A percentile compares a stretch with the other conserved stretches of the same genome.
Evolutionary conservation across 2,113 vertebrate genomes (phyloP).

Genomic region (Equus quagga): DNA sequence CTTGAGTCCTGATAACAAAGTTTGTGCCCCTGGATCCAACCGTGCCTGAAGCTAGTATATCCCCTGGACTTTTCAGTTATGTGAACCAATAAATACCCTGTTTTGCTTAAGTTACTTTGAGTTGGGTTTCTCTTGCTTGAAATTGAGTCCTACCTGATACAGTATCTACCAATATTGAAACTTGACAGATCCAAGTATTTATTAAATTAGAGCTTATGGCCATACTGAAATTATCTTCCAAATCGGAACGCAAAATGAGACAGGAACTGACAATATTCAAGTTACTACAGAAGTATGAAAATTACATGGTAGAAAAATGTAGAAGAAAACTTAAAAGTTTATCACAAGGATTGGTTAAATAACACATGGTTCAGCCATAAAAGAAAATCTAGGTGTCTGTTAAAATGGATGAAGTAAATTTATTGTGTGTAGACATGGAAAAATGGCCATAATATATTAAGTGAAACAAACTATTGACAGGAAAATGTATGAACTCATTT

Average conservation of each 20-base stretch:
- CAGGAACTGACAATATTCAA: not conserved
- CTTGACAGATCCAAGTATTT: slow-evolving; percentile 19
- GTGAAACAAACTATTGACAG: slow-evolving; percentile 50
- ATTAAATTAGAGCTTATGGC: slow-evolving; percentile 31
- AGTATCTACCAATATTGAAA: slow-evolving; percentile 21
- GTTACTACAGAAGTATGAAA: slow-evolving; percentile 31
- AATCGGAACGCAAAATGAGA: not conserved
- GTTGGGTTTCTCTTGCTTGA: slow-evolving; percentile 73
- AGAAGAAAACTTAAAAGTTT: not conserved
- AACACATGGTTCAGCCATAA: not conserved
- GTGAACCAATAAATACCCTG: slow-evolving; percentile 82
- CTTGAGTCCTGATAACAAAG: slow-evolving; percentile 70
- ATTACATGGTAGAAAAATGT: slow-evolving; percentile 17
- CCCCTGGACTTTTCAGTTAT: slow-evolving; percentile 78
- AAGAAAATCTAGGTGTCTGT: slow-evolving; percentile 39
- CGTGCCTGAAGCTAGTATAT: slow-evolving; percentile 82
- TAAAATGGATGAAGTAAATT: slow-evolving; percentile 32
- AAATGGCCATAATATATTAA: slow-evolving; percentile 41
- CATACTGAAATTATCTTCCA: slow-evolving; percentile 25
- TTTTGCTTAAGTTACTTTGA: slow-evolving; percentile 80
- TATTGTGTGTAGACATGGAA: not conserved
- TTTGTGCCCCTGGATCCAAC: slow-evolving; percentile 78
- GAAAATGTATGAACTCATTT: slow-evolving; percentile 40
- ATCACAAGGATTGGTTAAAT: not conserved
- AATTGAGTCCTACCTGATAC: slow-evolving; percentile 40